Conservation (phyloP, 1,140 invertebrate species). For the Formica exsecta region DNA sequence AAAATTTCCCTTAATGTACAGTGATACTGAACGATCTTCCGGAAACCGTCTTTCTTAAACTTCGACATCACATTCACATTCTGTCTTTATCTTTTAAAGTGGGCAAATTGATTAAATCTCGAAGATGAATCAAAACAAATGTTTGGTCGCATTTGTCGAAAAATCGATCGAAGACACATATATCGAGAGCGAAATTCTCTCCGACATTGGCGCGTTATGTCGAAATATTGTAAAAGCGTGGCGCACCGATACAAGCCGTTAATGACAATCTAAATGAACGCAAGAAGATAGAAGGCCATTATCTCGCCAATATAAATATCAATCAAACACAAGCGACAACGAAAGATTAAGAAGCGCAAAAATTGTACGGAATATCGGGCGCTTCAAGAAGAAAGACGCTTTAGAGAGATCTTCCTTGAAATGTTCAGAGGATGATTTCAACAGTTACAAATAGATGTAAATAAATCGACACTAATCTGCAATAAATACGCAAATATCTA, state of each 20-base stretch:
- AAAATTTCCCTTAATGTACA: background rate
- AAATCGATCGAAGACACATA: background rate
- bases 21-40: background rate
- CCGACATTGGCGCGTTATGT: background rate
- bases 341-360: conserved; percentile 5
- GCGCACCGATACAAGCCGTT: conserved; percentile 18
- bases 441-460: background rate
- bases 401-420: conserved; percentile 35
- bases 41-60: background rate
- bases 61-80: background rate
- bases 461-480: conserved; percentile 17
- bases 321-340: conserved; percentile 5
- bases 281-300: background rate
- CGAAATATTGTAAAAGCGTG: conserved; percentile 8
- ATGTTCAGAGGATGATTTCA: background rate
- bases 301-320: background rate
- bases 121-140: conserved; percentile 14
- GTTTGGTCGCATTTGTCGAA: background rate
- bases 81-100: background rate
- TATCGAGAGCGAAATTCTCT: background rate
- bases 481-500: conserved; percentile 34
- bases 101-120: background rate
- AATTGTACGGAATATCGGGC: background rate
- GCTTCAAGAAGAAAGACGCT: conserved; percentile 4
- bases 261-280: conserved; percentile 15